Base-by-base conservation (phyloP, 2,113 vertebrate species). In the Phycodurus eques region DNA sequence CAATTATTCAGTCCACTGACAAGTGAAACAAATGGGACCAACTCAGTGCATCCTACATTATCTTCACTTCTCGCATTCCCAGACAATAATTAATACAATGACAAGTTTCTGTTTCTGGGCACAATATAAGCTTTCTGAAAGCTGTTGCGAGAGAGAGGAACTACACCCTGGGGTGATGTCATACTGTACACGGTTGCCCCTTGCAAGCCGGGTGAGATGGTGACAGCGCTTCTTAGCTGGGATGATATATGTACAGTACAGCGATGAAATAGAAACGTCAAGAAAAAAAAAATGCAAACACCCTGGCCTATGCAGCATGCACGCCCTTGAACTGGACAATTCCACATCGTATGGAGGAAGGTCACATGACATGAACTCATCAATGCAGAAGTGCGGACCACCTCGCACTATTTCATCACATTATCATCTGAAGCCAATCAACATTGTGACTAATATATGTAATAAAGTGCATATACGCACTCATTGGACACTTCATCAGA, bases 1-100 rank as follows among this genome's bases (percentile, higher is more conserved):
- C 92, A 93, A 93, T 93, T 92, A 93, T 91, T 92, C 92, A 92
- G 91, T 93, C 91, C 92, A 93, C 84, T 93, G 91, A 93, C 91
- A 93, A 93, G 91, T 90, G 91, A 93, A 92, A 93, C 91, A 93
- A 93, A 93, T 85, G 88, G 88, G 87, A 89, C 83, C 90, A 89
- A 92, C 77, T 22, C 87, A 90, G 90, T 90, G 91, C 90, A 90
- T 92, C 91, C 89, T 91, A 91, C 88, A 92, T 93, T 93, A 93
- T 93, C 92, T 92, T 87, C 91, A 88, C 89, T 88, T 91, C 85
- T 90, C 88, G 90, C 90, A 92, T 92, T 92, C 90, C 86, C 91
- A 87, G 89, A 92, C 91, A 92, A 92, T 93, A 92, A 93, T 92
- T 91, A 92, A 92, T 89, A 93, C 90, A 93, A 91, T 88, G 87